These are phyloP conservation scores for Neoarius graeffei DNA, from an alignment of 2,113 vertebrate genomes.

Conservation along the genomic window DNA sequence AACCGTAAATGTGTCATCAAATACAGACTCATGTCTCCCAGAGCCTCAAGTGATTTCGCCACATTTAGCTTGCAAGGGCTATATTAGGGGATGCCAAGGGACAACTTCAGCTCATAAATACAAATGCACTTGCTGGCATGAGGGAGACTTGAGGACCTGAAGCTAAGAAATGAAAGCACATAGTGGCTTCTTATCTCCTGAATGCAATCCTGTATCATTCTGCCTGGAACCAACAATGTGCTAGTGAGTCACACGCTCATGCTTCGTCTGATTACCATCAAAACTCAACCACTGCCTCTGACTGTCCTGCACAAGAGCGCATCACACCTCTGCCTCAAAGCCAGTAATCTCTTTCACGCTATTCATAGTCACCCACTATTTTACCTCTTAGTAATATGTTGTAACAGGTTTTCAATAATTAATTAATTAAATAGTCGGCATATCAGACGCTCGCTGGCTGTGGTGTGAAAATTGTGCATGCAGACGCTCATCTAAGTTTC, in stretches of 20 bases:
- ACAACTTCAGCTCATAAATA: conserved; percentile 10
- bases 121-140: neutral
- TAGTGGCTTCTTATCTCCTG: neutral
- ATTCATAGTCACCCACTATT: neutral
- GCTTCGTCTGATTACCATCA: neutral
- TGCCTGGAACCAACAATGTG: neutral
- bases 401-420: neutral
- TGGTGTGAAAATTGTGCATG: too few relatives aligned
- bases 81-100: neutral
- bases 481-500: too few relatives aligned
- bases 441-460: too few relatives aligned
- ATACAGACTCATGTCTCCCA: neutral
- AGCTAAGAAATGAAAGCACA: neutral
- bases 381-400: neutral
- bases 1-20: neutral
- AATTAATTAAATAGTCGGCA: too few relatives aligned
- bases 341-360: neutral
- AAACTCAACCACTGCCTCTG: neutral
- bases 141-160: neutral
- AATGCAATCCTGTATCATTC: neutral
- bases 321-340: neutral
- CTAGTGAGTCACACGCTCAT: neutral
- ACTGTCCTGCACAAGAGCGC: neutral
- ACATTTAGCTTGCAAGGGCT: neutral
- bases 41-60: neutral